These are phyloP conservation scores for Cerceris rybyensis DNA, from an alignment of 2,888 invertebrate species.

Conservation along the genomic window DNA sequence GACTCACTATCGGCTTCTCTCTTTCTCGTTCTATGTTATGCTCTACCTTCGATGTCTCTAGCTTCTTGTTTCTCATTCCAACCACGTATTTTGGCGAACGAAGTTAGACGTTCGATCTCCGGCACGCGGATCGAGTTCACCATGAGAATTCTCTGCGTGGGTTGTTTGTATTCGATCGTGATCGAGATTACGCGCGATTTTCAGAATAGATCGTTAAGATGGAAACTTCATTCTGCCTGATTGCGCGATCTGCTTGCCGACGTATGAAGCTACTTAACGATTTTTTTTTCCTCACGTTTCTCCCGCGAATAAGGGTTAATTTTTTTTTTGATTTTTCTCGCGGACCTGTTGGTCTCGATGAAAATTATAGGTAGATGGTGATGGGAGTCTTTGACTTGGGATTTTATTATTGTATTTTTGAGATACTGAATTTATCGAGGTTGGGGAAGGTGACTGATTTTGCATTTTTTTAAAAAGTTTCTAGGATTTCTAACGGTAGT, in stretches of 20 bases:
- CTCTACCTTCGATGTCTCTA: neutral
- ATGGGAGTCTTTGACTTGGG: no score
- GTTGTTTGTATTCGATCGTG: neutral
- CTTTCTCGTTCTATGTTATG: conserved; percentile 19
- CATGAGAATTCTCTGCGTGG: no score
- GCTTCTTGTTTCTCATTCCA: conserved; percentile 23
- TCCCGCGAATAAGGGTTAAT: neutral
- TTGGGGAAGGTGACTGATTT: no score
- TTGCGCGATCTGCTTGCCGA: neutral
- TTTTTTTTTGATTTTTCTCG: neutral
- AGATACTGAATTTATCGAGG: no score
- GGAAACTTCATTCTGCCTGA: neutral
- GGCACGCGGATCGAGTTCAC: neutral
- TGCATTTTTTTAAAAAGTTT: no score
- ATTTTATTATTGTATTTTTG: no score
- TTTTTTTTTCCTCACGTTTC: neutral
- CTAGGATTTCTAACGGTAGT: no score
- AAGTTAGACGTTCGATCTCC: conserved; percentile 1
- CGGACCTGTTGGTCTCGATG: neutral
- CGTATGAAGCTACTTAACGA: conserved; percentile 8
- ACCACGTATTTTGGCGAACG: conserved; percentile 16
- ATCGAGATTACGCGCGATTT: neutral
- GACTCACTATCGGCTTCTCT: conserved; percentile 47
- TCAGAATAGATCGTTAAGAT: no score
- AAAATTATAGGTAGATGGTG: no score